phyloP scores from a whole-genome alignment of 2,888 invertebrate genomes.

The Agrotis exclamationis region DNA sequence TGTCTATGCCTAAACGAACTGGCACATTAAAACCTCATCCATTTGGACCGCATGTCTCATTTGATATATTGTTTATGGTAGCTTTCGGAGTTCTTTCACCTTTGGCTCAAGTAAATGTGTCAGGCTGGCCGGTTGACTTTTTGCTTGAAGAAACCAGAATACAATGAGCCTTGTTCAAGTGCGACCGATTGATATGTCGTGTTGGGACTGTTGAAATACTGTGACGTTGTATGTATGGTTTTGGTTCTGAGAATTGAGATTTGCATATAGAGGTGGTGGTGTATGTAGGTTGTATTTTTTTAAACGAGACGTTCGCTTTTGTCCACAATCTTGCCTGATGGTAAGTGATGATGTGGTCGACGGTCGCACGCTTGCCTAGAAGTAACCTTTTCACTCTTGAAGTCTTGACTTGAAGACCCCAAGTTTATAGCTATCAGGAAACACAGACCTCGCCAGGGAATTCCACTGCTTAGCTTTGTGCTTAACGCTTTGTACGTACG shows the following conservation, averaged over 20 bases:
- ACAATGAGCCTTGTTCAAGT: conserved; percentile 60
- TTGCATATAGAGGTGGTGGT: no score
- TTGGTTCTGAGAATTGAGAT: background rate
- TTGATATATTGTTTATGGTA: conserved; percentile 68
- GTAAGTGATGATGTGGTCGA: no score
- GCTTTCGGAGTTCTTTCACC: conserved; percentile 70
- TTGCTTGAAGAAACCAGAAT: conserved; percentile 70
- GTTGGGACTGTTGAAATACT: conserved; percentile 22
- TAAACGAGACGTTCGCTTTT: no score
- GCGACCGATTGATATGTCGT: conserved; percentile 55
- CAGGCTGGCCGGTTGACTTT: conserved; percentile 71
- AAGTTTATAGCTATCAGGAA: no score
- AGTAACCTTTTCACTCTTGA: no score
- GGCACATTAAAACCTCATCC: conserved; percentile 27
- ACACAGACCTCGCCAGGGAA: no score
- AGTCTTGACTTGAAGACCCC: no score
- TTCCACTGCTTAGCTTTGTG: no score
- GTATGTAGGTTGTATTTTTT: no score
- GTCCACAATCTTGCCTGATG: no score
- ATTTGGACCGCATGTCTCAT: conserved; percentile 40
- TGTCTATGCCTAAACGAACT: background rate
- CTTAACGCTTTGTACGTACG: no score
- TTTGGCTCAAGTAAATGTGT: conserved; percentile 73
- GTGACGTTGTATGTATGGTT: conserved; percentile 11
- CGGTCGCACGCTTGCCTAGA: no score